Evolutionary conservation across 2,888 invertebrate species (phyloP), one percentile per base, ranked within the genome.

Genomic region (Andrena praecox): DNA sequence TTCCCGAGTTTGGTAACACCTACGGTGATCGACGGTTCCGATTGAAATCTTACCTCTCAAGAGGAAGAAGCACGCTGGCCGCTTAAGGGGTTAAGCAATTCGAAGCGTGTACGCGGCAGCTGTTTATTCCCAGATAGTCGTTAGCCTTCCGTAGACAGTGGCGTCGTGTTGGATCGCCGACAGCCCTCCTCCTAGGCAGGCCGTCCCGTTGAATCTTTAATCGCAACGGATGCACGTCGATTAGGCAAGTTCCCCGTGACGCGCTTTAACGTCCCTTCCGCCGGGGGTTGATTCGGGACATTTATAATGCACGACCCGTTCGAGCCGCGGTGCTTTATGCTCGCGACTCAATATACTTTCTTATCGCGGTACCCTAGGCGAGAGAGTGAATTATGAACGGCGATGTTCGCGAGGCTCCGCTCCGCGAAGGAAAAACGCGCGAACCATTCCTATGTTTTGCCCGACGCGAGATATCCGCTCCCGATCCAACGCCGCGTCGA

Each of bases 81-180:
- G 7, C 2, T 64, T 12, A 31, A 66, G 63, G 35, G 27, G 35
- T 29, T 64, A 33, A 27, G 72, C 62, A 31, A 66, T 12, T 42
- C 62, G 74, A 71, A 70, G 60, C 69, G 67, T 68, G 42, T 79
- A 73, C 50, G 7, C 56, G 54, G 42, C 79, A 78, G 68, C 68
- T 77, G 77, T 50, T 72, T 72, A 78, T 77, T 85, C 66, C 63
- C 66, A 60, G 83, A 66, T 70, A 83, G 77, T 85, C 87, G 87
- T 87, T 78, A 87, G 85, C 85, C 86, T 87, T 78, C 54, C 71
- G 59, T 59, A 66, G 77, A 80, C 87, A 76, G 70, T 78, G 56
- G 60, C 60, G 60, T 77, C 76, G 69, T 76, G 59, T 67, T 54
- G 24, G 60, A 73, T 75, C 60, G 72, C 73, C 82, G 81, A 67